Evolutionary conservation across 2,113 vertebrate genomes (phyloP).

Genomic region (Perccottus glenii): DNA sequence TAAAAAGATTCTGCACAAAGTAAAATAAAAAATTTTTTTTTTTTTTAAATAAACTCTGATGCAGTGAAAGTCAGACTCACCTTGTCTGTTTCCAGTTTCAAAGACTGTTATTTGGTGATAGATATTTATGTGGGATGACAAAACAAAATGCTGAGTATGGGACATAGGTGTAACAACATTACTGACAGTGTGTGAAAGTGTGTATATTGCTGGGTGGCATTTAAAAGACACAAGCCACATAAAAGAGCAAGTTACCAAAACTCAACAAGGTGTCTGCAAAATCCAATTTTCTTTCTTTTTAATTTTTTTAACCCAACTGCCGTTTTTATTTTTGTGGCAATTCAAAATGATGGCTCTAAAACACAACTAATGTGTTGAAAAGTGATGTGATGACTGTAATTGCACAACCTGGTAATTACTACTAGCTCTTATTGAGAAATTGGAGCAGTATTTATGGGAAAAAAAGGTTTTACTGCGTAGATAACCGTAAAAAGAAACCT

Average conservation of each 20-base stretch:
- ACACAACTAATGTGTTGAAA: too few relatives aligned
- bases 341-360: too few relatives aligned
- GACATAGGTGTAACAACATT: conserved; percentile 1
- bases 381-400: too few relatives aligned
- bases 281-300: not conserved
- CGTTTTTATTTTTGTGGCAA: too few relatives aligned
- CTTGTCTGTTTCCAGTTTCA: conserved; percentile 1
- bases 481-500: too few relatives aligned
- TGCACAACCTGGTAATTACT: too few relatives aligned
- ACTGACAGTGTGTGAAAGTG: not conserved
- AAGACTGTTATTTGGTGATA: conserved; percentile 7
- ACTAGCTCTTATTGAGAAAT: too few relatives aligned
- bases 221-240: not conserved
- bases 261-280: not conserved
- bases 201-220: not conserved
- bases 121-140: conserved; percentile 9
- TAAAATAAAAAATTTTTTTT: not conserved
- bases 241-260: not conserved
- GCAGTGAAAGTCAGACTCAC: conserved; percentile 2
- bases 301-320: too few relatives aligned
- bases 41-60: not conserved
- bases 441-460: too few relatives aligned
- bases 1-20: not conserved
- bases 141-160: not conserved
- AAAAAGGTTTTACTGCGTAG: too few relatives aligned